Base-by-base conservation (phyloP, 2,888 invertebrate genomes). In the Hirtodrosophila duncani region DNA sequence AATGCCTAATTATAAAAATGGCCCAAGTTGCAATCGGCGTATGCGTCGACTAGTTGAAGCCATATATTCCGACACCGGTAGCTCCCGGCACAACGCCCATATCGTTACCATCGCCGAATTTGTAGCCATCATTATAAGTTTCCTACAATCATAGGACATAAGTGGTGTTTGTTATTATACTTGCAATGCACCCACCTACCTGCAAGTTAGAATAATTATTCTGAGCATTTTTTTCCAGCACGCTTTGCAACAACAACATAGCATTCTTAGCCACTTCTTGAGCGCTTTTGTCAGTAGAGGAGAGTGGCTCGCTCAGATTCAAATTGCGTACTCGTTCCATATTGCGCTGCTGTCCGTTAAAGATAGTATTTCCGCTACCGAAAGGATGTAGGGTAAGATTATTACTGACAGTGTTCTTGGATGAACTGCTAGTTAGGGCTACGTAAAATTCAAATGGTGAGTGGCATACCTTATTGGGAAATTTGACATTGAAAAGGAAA, bases 191-290 rank as follows among this genome's bases (percentile, higher is more conserved):
- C n/a, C n/a, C n/a, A n/a, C n/a, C n/a, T 6, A 36, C 36, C 10
- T 21, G 20, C 7, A 27, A 20, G 6, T 5, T 17, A n/a, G 8
- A 10, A 17, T 16, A 20, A 5, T 3, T 6, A 8, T 1, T 26
- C 26, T 37, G 14, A 16, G 9, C n/a, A 0, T 78, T 79, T 24
- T 77, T 75, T 16, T 81, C 79, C 0, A 63, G 50, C 0, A 71
- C 62, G 2, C 55, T 61, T 13, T 60, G 66, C 17, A 83, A 46
- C 4, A 84, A 55, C 1, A 74, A 51, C 3, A 66, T 10, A 1
- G 63, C 50, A 17, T 66, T 56, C 3, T 27, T 56, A 2, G 69
- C 72, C 9, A 75, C 49, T 9, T 61, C 52, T 0, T 6, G 7
- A 1, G 43, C 21, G 17, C 58, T 34, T 0, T 37, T 10, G 7